phyloP scores from a whole-genome alignment of 1,140 invertebrate genomes.

The Teleopsis dalmanni region DNA sequence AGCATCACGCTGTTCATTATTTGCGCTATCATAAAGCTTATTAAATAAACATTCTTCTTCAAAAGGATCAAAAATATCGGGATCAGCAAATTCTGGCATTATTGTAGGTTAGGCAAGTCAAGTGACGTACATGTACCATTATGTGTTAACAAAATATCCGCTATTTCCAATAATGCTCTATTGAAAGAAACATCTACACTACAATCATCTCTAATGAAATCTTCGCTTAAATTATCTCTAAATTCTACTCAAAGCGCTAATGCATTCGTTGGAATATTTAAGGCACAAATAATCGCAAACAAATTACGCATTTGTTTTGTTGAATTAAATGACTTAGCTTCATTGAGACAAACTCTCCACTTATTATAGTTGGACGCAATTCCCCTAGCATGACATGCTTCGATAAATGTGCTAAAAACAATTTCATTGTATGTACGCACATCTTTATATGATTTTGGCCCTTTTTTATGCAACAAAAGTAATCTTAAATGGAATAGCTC shows the following conservation, averaged over 20 bases:
- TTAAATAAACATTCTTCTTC: neutral
- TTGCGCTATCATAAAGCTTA: neutral
- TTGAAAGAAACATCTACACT: neutral
- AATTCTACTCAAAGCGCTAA: neutral
- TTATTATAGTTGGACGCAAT: neutral
- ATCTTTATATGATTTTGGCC: neutral
- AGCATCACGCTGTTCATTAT: neutral
- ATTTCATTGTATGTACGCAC: neutral
- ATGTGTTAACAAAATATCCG: neutral
- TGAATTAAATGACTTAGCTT: neutral
- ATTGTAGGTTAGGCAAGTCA: neutral
- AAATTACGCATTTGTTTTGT: neutral
- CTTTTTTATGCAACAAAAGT: neutral
- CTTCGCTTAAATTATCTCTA: neutral
- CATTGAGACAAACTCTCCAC: neutral
- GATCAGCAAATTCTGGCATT: neutral
- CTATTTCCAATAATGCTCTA: neutral
- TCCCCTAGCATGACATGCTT: neutral
- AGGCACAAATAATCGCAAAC: neutral
- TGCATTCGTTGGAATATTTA: neutral
- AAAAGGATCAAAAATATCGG: neutral
- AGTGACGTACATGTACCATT: neutral
- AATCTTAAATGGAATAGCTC: neutral
- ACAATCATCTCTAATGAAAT: neutral
- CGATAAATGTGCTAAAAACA: neutral